Conservation (phyloP, 2,888 invertebrate genomes). For the Spodoptera exigua region DNA sequence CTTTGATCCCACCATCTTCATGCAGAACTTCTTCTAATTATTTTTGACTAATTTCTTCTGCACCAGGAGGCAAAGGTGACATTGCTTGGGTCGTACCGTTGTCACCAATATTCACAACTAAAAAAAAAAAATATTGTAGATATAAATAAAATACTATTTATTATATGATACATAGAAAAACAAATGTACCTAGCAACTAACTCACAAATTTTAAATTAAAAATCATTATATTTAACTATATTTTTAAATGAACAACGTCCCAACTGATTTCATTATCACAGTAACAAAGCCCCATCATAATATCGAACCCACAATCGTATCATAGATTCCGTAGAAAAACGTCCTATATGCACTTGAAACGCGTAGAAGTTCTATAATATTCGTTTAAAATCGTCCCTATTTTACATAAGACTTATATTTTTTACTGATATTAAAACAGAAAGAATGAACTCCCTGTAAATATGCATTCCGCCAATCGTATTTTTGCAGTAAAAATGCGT, state of each 20-base stretch:
- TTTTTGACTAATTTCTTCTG: constrained; percentile 32
- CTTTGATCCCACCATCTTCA: constrained; percentile 8
- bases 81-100: neutral
- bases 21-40: constrained; percentile 15
- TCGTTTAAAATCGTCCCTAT: neutral
- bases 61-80: constrained; percentile 33
- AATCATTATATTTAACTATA: constrained; percentile 15
- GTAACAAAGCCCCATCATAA: constrained; percentile 29
- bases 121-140: constrained; percentile 6
- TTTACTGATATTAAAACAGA: constrained; percentile 12
- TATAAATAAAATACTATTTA: constrained; percentile 3
- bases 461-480: constrained; percentile 5
- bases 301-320: constrained; percentile 24
- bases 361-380: constrained; percentile 3
- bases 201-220: constrained; percentile 1
- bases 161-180: too few species aligned
- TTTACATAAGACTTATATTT: constrained; percentile 12
- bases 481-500: constrained; percentile 16
- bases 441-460: constrained; percentile 12
- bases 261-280: constrained; percentile 23
- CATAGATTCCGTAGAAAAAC: constrained; percentile 28
- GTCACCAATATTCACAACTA: constrained; percentile 9
- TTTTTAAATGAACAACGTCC: constrained; percentile 32
- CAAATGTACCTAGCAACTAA: constrained; percentile 10
- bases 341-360: constrained; percentile 16